Evolutionary conservation across 35 echinoderm and acorn worm species (phyloP).

Genomic region (Apostichopus parvimensis): DNA sequence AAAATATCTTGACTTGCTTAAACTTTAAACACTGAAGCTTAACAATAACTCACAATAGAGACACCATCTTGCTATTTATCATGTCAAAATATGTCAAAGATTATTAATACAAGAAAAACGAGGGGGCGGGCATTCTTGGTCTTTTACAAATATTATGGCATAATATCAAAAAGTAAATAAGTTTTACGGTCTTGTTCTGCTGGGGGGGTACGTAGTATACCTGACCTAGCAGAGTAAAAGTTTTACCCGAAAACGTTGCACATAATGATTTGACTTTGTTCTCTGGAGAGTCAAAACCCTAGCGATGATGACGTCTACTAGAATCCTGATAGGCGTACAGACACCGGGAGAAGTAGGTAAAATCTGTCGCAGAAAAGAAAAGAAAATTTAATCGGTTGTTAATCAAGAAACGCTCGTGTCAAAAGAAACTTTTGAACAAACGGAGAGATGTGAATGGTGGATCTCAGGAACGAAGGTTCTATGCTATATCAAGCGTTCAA

Average conservation of each 20-base stretch:
- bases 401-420: no score
- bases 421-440: no score
- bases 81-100: neutral
- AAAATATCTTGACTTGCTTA: neutral
- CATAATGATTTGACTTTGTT: neutral
- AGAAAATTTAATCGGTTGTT: no score
- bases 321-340: no score
- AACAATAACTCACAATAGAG: slow-evolving; percentile 10
- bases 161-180: slow-evolving; percentile 36
- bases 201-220: neutral
- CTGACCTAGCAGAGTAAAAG: neutral
- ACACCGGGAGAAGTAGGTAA: no score
- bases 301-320: neutral
- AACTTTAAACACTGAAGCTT: slow-evolving; percentile 13
- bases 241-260: slow-evolving; percentile 24
- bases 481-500: no score
- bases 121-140: neutral
- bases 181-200: neutral
- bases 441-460: no score
- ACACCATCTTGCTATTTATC: slow-evolving; percentile 11
- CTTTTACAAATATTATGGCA: slow-evolving; percentile 36
- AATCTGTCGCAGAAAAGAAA: no score
- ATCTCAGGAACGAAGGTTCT: no score
- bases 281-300: neutral
- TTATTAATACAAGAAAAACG: neutral